Percentiles rank a stretch among this genome's conserved stretches.
Conservation (phyloP, 1,140 invertebrate species). For the Dinothrombium tinctorium region DNA sequence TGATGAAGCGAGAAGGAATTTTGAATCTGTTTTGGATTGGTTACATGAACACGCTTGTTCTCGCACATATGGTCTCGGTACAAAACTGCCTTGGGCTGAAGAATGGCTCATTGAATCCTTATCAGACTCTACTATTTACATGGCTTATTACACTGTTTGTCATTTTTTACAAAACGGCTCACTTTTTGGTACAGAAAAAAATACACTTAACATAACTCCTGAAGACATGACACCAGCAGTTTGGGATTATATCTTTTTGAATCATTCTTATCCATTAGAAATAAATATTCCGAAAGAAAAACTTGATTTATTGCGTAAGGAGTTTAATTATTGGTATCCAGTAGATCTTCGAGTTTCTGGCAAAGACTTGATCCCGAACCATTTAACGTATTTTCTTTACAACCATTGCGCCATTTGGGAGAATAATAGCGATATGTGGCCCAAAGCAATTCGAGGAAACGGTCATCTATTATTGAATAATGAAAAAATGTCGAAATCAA, state of each 20-base stretch:
- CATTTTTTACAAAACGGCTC: slow-evolving; percentile 76
- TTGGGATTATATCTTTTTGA: slow-evolving; percentile 94
- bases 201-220: slow-evolving; percentile 45
- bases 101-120: slow-evolving; percentile 94
- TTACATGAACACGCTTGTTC: slow-evolving; percentile 95
- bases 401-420: slow-evolving; percentile 94
- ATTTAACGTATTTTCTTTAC: slow-evolving; percentile 86
- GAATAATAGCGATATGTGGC: slow-evolving; percentile 66
- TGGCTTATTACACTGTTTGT: slow-evolving; percentile 88
- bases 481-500: slow-evolving; percentile 98
- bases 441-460: slow-evolving; percentile 69
- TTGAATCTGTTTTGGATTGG: slow-evolving; percentile 75
- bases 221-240: slow-evolving; percentile 72
- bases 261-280: slow-evolving; percentile 38
- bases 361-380: slow-evolving; percentile 97
- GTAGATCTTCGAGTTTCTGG: slow-evolving; percentile 83
- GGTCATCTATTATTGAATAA: slow-evolving; percentile 91
- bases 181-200: slow-evolving; percentile 49
- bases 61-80: slow-evolving; percentile 84
- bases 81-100: slow-evolving; percentile 87
- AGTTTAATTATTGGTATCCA: slow-evolving; percentile 94
- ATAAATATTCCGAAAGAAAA: slow-evolving; percentile 42
- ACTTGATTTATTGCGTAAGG: slow-evolving; percentile 50
- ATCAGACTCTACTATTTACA: slow-evolving; percentile 98
- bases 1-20: slow-evolving; percentile 81